Evolutionary conservation across 2,113 vertebrate species (phyloP), one percentile per base, ranked within the genome.

Genomic region (Melanostigma gelatinosum): DNA sequence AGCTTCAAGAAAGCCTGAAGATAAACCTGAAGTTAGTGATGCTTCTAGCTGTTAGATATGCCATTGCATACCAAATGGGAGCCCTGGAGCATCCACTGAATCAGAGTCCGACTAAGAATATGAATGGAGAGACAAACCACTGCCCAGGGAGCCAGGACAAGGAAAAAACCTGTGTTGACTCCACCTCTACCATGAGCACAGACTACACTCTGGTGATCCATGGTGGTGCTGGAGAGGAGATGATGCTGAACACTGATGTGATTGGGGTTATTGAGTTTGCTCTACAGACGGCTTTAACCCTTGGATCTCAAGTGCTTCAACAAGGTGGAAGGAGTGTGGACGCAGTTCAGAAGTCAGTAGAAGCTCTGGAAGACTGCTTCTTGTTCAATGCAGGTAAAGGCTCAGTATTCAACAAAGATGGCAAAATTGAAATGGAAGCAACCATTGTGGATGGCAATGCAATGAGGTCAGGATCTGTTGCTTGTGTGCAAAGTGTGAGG

Each of bases 331-430:
- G 78, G 27, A 94, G 95, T 85, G 62, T 96, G 24, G 94, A 96
- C 44, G 95, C 94, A 76, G 95, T 95, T 79, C 92, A 96, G 83
- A 92, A 67, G 61, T 93, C 94, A 69, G 95, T 96, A 24, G 86
- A 92, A 80, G 95, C 95, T 38, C 84, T 96, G 20, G 95, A 96
- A 79, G 93, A 96, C 79, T 96, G 95, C 72, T 95, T 95, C 82
- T 88, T 96, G 57, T 96, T 96, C 83, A 96, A 96, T 80, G 95
- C 95, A 22, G 95, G 95, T 4, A 95, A 95, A 86, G 95, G 95
- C 11, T 93, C 95, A 5, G 95, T 95, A 12, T 94, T 95, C 72
- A 96, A 95, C 89, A 89, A n/a, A n/a, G n/a, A n/a, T 55, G 93
- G 94, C 16, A 85, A 91, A 77, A 92, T 93, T 70, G 95, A 96